Evolutionary conservation across 2,888 invertebrate species (phyloP).

Genomic region (Perithous albicinctus): DNA sequence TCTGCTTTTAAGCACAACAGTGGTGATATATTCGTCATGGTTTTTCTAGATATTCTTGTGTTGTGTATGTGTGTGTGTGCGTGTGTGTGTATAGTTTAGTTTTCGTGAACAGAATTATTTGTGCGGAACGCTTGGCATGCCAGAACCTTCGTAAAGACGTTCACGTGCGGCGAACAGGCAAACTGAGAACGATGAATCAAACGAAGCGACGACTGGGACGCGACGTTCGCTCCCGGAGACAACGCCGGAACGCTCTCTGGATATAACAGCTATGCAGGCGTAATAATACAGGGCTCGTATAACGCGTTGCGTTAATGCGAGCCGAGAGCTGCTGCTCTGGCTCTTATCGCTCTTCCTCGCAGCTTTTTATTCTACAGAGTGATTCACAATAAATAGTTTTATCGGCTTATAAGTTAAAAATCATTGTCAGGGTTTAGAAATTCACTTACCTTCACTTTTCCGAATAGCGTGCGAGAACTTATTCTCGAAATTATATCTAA

Average conservation of each 20-base stretch:
- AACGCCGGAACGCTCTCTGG: conserved; percentile 51
- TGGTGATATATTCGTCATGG: neutral
- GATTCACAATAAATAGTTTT: conserved; percentile 39
- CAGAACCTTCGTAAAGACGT: neutral
- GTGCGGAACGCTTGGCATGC: neutral
- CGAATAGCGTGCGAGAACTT: no score
- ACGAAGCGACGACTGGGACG: conserved; percentile 48
- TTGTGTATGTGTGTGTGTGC: no score
- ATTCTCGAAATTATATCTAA: no score
- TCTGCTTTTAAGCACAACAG: neutral
- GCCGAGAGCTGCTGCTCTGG: conserved; percentile 40
- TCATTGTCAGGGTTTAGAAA: no score
- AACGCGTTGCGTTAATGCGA: conserved; percentile 57
- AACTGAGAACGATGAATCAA: conserved; percentile 55
- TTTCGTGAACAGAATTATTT: neutral
- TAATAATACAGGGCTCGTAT: conserved; percentile 63
- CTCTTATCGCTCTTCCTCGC: conserved; percentile 40
- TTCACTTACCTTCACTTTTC: no score
- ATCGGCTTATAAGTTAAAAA: no score
- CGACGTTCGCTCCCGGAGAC: conserved; percentile 57
- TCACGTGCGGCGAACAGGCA: neutral
- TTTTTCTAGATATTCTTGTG: neutral
- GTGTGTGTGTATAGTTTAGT: neutral
- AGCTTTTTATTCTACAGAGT: conserved; percentile 33
- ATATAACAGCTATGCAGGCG: conserved; percentile 63